A percentile compares a stretch with the other conserved stretches of the same genome.
These are phyloP conservation scores for Tyria jacobaeae DNA, from an alignment of 2,888 invertebrate species.

Conservation along the genomic window DNA sequence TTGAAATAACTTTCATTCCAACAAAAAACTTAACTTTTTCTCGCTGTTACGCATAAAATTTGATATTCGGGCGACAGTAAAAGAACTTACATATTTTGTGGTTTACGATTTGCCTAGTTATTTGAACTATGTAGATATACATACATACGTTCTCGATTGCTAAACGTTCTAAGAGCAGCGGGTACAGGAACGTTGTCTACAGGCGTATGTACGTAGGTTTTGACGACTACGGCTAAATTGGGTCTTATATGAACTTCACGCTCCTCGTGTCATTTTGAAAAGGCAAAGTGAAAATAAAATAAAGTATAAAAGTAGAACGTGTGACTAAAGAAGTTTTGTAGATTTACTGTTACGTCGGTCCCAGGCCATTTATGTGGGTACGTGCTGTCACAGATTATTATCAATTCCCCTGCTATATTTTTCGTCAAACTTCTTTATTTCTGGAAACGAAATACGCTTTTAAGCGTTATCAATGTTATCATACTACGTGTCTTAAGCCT, in stretches of 20 bases:
- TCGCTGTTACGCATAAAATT: too few species aligned
- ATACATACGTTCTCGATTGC: neutral
- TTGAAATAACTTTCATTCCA: neutral
- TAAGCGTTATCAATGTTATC: conserved; percentile 6
- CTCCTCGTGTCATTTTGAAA: conserved; percentile 48
- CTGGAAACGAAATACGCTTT: conserved; percentile 10
- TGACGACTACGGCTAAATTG: conserved; percentile 21
- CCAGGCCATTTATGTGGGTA: conserved; percentile 44
- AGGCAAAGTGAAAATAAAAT: conserved; percentile 60
- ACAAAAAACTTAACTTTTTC: neutral
- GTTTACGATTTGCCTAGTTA: neutral
- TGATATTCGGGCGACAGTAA: neutral
- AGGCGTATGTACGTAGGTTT: conserved; percentile 20
- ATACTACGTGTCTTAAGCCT: neutral
- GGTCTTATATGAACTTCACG: conserved; percentile 27
- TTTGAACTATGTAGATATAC: neutral
- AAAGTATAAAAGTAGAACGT: conserved; percentile 62
- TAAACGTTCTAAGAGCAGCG: conserved; percentile 7
- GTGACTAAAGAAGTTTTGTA: conserved; percentile 56
- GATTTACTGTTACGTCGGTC: conserved; percentile 56
- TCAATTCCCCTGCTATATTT: conserved; percentile 26
- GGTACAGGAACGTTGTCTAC: conserved; percentile 32
- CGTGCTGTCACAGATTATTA: conserved; percentile 46
- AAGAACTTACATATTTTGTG: neutral
- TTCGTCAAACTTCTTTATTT: conserved; percentile 22